Percentiles rank a stretch among this genome's conserved stretches.
phyloP scores from a whole-genome alignment of 2,797 vertebrate genomes.

The Capromys pilorides region DNA sequence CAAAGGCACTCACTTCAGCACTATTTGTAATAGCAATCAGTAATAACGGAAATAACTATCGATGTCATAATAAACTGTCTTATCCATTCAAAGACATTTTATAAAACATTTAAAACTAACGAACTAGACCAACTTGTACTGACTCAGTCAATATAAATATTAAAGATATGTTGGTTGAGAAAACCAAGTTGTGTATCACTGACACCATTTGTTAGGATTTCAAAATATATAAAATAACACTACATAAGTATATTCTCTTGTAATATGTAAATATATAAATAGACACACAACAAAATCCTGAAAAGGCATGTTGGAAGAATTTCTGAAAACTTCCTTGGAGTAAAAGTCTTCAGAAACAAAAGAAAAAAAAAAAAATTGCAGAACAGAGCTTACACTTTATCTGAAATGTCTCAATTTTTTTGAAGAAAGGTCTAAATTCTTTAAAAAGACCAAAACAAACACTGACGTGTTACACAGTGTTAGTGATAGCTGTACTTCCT shows the following conservation, averaged over 20 bases:
- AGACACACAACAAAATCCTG: background rate
- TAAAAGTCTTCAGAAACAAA: background rate
- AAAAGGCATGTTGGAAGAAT: background rate
- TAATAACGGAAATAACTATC: background rate
- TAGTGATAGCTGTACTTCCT: background rate
- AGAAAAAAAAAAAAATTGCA: background rate
- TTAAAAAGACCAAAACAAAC: background rate
- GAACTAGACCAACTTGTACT: background rate
- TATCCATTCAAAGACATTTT: background rate
- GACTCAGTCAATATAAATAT: background rate
- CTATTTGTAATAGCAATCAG: background rate
- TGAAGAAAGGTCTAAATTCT: slow-evolving; percentile 43
- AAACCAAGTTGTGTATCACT: background rate
- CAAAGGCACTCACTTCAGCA: background rate
- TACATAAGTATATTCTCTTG: background rate
- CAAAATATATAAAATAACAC: slow-evolving; percentile 11
- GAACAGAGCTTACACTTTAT: background rate
- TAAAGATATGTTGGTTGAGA: background rate
- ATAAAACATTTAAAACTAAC: slow-evolving; percentile 13
- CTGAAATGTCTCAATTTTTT: slow-evolving; percentile 38
- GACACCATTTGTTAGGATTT: slow-evolving; percentile 29
- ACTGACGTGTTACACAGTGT: background rate
- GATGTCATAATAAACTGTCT: background rate
- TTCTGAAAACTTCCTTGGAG: background rate
- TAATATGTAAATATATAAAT: background rate